Conservation (phyloP, 2,113 vertebrate genomes). For the Gopherus flavomarginatus region DNA sequence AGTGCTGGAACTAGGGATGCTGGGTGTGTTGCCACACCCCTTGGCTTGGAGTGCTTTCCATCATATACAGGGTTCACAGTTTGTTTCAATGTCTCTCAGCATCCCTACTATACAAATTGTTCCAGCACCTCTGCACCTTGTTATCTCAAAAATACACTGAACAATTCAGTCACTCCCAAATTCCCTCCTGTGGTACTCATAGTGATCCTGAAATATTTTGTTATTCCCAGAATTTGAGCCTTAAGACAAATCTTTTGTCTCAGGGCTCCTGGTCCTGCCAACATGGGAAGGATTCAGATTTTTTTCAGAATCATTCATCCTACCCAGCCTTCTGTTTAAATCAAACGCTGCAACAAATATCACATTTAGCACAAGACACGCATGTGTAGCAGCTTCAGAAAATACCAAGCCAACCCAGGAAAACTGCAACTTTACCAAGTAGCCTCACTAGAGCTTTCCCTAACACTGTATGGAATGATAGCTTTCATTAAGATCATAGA, state of each 20-base stretch:
- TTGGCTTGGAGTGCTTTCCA: neutral
- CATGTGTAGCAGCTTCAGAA: slow-evolving; percentile 39
- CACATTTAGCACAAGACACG: neutral
- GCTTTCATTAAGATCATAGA: neutral
- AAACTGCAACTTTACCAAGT: neutral
- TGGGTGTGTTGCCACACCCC: no score
- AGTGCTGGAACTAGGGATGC: no score
- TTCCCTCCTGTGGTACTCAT: slow-evolving; percentile 43
- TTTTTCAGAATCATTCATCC: slow-evolving; percentile 12
- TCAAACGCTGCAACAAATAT: slow-evolving; percentile 35
- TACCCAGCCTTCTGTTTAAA: slow-evolving; percentile 51
- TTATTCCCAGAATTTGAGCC: slow-evolving; percentile 64
- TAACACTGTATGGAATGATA: neutral
- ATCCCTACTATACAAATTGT: no score
- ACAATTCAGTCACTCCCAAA: slow-evolving; percentile 59
- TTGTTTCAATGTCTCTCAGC: no score
- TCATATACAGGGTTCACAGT: no score
- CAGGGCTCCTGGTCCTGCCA: slow-evolving; percentile 43
- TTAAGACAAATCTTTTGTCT: slow-evolving; percentile 68
- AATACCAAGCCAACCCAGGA: slow-evolving; percentile 27
- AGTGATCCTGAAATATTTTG: slow-evolving; percentile 60
- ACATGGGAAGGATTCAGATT: slow-evolving; percentile 59
- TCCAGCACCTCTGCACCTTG: neutral
- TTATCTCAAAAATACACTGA: slow-evolving; percentile 54
- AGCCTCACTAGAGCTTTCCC: neutral